These are phyloP conservation scores for Lomographa bimaculata DNA, from an alignment of 2,888 invertebrate species.

Conservation along the genomic window DNA sequence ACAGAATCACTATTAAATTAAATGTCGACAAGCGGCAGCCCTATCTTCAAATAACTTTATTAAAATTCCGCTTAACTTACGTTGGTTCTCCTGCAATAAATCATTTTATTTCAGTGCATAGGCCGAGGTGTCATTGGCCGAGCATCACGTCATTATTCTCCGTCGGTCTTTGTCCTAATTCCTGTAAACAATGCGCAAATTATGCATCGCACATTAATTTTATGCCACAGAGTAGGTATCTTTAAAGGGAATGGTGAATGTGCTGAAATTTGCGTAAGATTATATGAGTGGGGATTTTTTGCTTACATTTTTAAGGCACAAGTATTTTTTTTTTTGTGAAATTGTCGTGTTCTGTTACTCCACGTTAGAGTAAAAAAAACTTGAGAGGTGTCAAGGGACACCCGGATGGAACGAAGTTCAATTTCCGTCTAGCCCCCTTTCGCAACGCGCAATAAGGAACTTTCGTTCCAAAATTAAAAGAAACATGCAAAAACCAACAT, in stretches of 20 bases:
- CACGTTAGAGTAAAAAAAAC: too few species aligned
- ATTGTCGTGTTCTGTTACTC: slow-evolving; percentile 2
- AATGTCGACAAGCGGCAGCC: too few species aligned
- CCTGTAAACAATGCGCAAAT: slow-evolving; percentile 29
- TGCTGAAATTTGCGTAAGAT: slow-evolving; percentile 12
- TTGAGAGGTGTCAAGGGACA: too few species aligned
- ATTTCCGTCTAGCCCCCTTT: too few species aligned
- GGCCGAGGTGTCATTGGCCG: slow-evolving; percentile 24
- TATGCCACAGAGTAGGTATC: slow-evolving; percentile 11
- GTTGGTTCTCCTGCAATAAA: slow-evolving; percentile 16
- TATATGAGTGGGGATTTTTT: too few species aligned
- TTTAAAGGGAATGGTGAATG: background rate
- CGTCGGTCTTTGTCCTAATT: slow-evolving; percentile 40
- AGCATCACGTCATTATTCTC: slow-evolving; percentile 26
- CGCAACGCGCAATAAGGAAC: too few species aligned
- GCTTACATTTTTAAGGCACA: slow-evolving; percentile 2
- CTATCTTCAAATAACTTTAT: slow-evolving; percentile 15
- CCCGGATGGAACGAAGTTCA: too few species aligned
- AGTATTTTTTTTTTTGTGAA: background rate
- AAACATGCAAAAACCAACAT: too few species aligned
- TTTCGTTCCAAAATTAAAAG: too few species aligned
- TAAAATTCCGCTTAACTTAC: slow-evolving; percentile 20
- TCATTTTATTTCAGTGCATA: slow-evolving; percentile 26
- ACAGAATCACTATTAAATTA: too few species aligned
- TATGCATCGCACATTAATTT: slow-evolving; percentile 26